phyloP scores from a whole-genome alignment of 2,888 invertebrate species.

The Drosophila kuntzei region DNA sequence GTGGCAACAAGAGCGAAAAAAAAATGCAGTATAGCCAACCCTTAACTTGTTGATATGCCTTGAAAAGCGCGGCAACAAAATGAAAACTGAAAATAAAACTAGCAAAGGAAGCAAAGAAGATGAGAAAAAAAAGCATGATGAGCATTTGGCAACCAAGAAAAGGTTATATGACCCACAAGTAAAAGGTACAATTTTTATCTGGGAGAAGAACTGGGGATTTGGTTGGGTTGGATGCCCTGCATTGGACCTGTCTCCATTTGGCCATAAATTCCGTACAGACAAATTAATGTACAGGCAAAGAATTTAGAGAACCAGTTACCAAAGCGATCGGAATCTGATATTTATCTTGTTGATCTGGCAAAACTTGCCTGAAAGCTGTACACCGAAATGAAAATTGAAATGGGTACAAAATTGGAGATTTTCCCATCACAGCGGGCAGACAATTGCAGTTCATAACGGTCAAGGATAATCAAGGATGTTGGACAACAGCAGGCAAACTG shows the following conservation, averaged over 20 bases:
- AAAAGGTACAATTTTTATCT: slow-evolving; percentile 7
- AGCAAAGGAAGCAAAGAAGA: slow-evolving; percentile 39
- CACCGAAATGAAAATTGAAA: slow-evolving; percentile 32
- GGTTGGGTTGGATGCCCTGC: slow-evolving; percentile 34
- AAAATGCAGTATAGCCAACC: slow-evolving; percentile 62
- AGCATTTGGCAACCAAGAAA: slow-evolving; percentile 30
- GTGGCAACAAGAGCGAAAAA: slow-evolving; percentile 47
- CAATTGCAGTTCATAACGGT: slow-evolving; percentile 82
- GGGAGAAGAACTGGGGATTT: slow-evolving; percentile 22
- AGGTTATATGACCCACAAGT: slow-evolving; percentile 38
- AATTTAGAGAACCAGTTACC: slow-evolving; percentile 53
- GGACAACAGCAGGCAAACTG: slow-evolving; percentile 29
- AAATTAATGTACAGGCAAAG: slow-evolving; percentile 53
- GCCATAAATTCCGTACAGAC: slow-evolving; percentile 64
- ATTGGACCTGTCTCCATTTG: slow-evolving; percentile 61
- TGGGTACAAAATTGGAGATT: slow-evolving; percentile 59
- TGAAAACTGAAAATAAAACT: slow-evolving; percentile 57
- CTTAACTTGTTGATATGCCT: slow-evolving; percentile 83
- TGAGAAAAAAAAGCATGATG: slow-evolving; percentile 24
- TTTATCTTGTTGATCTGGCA: slow-evolving; percentile 27
- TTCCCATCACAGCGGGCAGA: slow-evolving; percentile 64
- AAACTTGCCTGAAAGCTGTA: slow-evolving; percentile 21
- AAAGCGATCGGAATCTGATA: slow-evolving; percentile 30
- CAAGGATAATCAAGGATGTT: slow-evolving; percentile 78
- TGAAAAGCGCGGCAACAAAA: slow-evolving; percentile 45